Evolutionary conservation across 2,113 vertebrate genomes (phyloP), one percentile per base, ranked within the genome.

Genomic region (Entelurus aequoreus): DNA sequence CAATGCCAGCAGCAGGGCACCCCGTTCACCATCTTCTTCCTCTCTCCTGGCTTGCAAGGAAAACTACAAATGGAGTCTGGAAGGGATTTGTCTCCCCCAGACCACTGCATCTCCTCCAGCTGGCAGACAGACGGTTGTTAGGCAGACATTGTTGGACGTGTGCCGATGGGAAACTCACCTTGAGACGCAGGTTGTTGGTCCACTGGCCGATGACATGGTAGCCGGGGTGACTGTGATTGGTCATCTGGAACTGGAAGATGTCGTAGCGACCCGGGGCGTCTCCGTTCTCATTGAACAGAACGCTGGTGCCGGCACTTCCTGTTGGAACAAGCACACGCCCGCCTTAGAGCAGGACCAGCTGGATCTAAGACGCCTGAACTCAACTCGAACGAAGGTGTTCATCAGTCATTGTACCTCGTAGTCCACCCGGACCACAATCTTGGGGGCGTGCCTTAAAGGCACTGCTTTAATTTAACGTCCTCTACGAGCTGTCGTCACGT

Each of bases 211-310:
- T 94, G 2, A 87, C 87, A 51, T 65, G 91, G 84, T 95, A 95
- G 8, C 92, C 90, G 0, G 92, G 90, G 6, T 67, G 78, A 3
- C 82, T 92, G 66, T 90, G 89, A 15, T 96, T 96, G 79, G 90
- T 86, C 55, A 91, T 84, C 86, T 96, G 94, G 77, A 93, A 96
- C 83, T 96, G 95, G 81, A 96, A 97, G 83, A 97, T 97, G 82
- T 97, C 94, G 0, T 96, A 97, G 6, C 95, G 93, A 2, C 95
- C 95, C 0, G 95, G 95, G 0, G 94, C 94, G 0, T 96, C 94
- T 2, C 94, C 94, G 0, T 96, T 93, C 86, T 95, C 94, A 0
- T 96, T 97, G 81, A 97, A 97, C 75, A 93, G 83, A 63, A 97
- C 94, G 0, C 90, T 91, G 0, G 94, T 97, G 2, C 94, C 95